These are phyloP conservation scores for Bolinopsis microptera DNA, from an alignment of 37 sponge, comb jelly and placozoan genomes.

Conservation along the genomic window DNA sequence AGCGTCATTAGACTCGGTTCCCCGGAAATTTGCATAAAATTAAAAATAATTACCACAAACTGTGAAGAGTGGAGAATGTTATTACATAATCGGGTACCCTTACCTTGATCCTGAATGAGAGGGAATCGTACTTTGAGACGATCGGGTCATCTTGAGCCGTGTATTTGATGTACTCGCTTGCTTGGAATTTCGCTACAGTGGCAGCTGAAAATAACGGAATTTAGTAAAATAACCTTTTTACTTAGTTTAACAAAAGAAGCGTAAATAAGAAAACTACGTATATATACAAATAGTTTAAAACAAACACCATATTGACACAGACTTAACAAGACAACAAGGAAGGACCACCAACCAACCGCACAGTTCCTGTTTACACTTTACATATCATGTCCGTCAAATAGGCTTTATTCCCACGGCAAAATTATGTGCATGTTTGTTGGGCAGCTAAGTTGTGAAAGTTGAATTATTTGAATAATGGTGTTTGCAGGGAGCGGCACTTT, in stretches of 20 bases:
- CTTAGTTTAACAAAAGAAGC: too few relatives aligned
- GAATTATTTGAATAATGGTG: not conserved
- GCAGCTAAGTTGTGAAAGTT: not conserved
- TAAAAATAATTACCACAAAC: not conserved
- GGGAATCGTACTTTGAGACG: conserved; percentile 30
- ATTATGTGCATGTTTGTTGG: not conserved
- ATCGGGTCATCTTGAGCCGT: conserved; percentile 1
- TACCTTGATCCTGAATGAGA: conserved; percentile 37
- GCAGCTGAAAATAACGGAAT: conserved; percentile 59
- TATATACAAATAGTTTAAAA: not conserved
- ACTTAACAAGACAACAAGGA: not conserved
- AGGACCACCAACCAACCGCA: not conserved
- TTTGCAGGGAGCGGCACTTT: not conserved
- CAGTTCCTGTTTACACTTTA: not conserved
- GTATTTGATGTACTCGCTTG: conserved; percentile 57
- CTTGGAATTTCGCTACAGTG: conserved; percentile 41
- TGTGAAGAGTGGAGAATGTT: not conserved
- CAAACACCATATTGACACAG: not conserved
- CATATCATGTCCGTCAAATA: not conserved
- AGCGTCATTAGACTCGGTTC: not conserved
- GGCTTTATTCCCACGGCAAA: not conserved
- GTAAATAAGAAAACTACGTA: too few relatives aligned
- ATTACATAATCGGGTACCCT: not conserved
- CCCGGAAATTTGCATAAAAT: not conserved
- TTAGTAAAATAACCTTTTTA: not conserved